Conservation (phyloP, 2,797 vertebrate genomes). For the Phalloptychus januarius region DNA sequence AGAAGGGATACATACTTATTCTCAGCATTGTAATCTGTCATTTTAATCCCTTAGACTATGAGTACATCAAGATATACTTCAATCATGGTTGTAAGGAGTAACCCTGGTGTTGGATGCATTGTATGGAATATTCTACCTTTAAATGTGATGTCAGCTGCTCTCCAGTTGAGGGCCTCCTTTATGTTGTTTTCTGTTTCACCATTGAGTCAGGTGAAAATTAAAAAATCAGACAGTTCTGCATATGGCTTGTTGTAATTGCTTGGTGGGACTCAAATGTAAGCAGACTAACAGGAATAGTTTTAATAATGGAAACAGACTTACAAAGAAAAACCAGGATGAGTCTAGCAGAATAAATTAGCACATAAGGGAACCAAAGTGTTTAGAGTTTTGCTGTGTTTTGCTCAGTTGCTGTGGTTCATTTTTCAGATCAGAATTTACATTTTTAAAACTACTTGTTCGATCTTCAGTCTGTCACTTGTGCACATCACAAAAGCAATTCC, state of each 20-base stretch:
- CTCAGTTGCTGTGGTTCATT: neutral
- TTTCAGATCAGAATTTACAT: neutral
- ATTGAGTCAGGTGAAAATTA: neutral
- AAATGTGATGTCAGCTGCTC: neutral
- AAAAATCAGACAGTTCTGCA: neutral
- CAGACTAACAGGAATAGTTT: neutral
- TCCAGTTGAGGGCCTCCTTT: neutral
- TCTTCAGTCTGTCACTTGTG: neutral
- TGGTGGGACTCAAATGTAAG: neutral
- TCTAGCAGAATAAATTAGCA: neutral
- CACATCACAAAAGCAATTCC: neutral
- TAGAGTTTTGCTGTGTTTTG: neutral
- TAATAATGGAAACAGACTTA: neutral
- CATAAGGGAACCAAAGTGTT: neutral
- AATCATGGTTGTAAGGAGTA: neutral
- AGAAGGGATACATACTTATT: neutral
- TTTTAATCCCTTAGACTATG: neutral
- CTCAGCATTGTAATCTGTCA: neutral
- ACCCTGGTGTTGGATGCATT: neutral
- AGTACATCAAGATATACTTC: neutral
- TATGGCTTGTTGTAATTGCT: neutral
- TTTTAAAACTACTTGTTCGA: neutral
- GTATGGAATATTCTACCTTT: neutral
- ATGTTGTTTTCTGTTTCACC: neutral
- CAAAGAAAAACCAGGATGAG: neutral